Conservation (phyloP, 2,888 invertebrate genomes). For the Nemapogon koenigi region DNA sequence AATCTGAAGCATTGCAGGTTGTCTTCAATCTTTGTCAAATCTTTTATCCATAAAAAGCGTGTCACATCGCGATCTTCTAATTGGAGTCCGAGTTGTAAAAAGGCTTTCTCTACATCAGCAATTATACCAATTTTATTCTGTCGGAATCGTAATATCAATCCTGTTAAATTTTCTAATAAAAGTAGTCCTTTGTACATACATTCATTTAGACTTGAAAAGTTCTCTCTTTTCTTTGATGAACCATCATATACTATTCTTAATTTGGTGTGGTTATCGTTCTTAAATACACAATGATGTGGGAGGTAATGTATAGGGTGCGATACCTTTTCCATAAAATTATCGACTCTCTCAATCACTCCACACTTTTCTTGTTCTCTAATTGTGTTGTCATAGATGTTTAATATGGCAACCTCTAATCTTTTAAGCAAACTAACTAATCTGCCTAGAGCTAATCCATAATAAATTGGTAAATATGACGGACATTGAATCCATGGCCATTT, state of each 20-base stretch:
- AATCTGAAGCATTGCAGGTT: slow-evolving; percentile 14
- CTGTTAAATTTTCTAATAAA: slow-evolving; percentile 20
- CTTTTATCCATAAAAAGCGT: slow-evolving; percentile 19
- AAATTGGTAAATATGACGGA: slow-evolving; percentile 14
- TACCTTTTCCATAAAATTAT: not conserved
- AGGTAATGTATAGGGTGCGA: slow-evolving; percentile 15
- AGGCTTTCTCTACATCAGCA: slow-evolving; percentile 22
- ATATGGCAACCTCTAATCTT: slow-evolving; percentile 3
- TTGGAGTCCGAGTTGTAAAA: slow-evolving; percentile 19
- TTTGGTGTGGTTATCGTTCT: slow-evolving; percentile 7
- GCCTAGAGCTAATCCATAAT: slow-evolving; percentile 16
- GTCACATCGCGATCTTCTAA: slow-evolving; percentile 18
- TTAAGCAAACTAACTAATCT: slow-evolving; percentile 12
- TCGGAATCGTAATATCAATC: slow-evolving; percentile 18
- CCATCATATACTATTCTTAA: slow-evolving; percentile 19
- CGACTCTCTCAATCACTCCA: slow-evolving; percentile 10
- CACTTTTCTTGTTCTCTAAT: slow-evolving; percentile 10
- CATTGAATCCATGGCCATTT: slow-evolving; percentile 17
- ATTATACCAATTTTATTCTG: slow-evolving; percentile 15
- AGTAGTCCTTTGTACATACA: slow-evolving; percentile 19
- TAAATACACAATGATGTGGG: slow-evolving; percentile 14
- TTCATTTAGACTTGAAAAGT: slow-evolving; percentile 20
- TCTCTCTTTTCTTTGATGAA: slow-evolving; percentile 14
- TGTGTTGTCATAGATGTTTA: slow-evolving; percentile 11
- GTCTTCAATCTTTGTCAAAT: not conserved